phyloP scores from a whole-genome alignment of 1,140 invertebrate species.

The Drosophila simulans region DNA sequence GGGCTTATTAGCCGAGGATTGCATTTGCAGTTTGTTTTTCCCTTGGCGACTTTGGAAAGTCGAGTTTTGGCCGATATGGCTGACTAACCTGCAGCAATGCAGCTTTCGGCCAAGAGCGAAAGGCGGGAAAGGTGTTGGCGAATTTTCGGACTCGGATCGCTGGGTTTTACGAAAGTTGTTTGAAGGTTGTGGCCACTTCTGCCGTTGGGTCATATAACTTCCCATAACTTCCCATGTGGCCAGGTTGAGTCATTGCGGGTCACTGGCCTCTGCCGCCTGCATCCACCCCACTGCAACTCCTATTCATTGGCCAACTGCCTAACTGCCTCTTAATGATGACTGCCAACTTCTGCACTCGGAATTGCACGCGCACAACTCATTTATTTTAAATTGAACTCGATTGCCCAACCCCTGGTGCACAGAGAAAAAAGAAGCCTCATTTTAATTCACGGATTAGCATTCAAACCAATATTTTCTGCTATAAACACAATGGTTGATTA shows the following conservation, averaged over 20 bases:
- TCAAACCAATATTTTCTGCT: too few species aligned
- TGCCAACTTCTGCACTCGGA: slow-evolving; percentile 31
- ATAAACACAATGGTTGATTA: too few species aligned
- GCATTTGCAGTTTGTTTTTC: slow-evolving; percentile 30
- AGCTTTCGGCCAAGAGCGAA: slow-evolving; percentile 51
- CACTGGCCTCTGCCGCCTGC: slow-evolving; percentile 7
- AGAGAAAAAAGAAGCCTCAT: background rate
- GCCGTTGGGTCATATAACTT: slow-evolving; percentile 52
- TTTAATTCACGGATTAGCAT: too few species aligned
- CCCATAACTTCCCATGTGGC: slow-evolving; percentile 26
- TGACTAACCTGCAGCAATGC: slow-evolving; percentile 75
- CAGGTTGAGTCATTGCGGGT: slow-evolving; percentile 25
- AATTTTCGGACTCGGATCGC: slow-evolving; percentile 31
- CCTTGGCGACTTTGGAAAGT: slow-evolving; percentile 48
- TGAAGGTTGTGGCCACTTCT: slow-evolving; percentile 56
- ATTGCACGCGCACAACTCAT: slow-evolving; percentile 45
- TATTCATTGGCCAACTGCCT: slow-evolving; percentile 11
- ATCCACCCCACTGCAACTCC: background rate
- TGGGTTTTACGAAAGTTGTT: slow-evolving; percentile 69
- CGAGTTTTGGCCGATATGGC: slow-evolving; percentile 54
- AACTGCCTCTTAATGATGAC: slow-evolving; percentile 22
- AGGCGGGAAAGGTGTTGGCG: slow-evolving; percentile 75
- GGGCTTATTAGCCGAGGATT: slow-evolving; percentile 65
- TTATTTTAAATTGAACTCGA: slow-evolving; percentile 51
- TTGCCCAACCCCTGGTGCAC: slow-evolving; percentile 14